Conservation (phyloP, 2,797 vertebrate genomes). For the Mormyrus hasselquistii region DNA sequence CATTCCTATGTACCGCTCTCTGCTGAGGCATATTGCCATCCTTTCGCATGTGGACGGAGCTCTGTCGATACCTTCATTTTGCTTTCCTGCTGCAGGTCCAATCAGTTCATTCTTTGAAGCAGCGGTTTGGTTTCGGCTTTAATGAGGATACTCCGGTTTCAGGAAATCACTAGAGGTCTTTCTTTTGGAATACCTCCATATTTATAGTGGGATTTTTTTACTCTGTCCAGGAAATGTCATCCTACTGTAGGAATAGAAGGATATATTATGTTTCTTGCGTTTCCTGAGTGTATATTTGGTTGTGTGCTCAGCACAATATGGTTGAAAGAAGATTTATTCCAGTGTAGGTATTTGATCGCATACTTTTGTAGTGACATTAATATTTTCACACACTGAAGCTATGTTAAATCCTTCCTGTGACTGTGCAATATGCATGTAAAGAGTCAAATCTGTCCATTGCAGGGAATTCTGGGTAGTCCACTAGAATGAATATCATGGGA, state of each 20-base stretch:
- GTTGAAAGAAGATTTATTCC: neutral
- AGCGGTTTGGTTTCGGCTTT: neutral
- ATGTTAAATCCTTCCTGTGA: neutral
- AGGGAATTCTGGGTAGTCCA: neutral
- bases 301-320: neutral
- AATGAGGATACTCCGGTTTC: constrained; percentile 1
- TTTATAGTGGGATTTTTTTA: constrained; percentile 1
- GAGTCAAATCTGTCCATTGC: neutral
- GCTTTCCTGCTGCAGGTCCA: neutral
- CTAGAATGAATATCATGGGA: neutral
- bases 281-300: neutral
- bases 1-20: neutral
- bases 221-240: constrained; percentile 8
- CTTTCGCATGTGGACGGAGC: neutral
- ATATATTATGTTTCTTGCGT: neutral
- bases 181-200: neutral
- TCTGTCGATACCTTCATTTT: neutral
- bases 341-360: neutral
- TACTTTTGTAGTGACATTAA: neutral
- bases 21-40: neutral
- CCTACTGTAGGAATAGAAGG: neutral
- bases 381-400: neutral
- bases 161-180: constrained; percentile 10
- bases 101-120: neutral
- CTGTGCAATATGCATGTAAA: neutral